A percentile compares a stretch with the other conserved stretches of the same genome.
Evolutionary conservation across 2,888 invertebrate genomes (phyloP).

Genomic region (Leucoptera coffeella): DNA sequence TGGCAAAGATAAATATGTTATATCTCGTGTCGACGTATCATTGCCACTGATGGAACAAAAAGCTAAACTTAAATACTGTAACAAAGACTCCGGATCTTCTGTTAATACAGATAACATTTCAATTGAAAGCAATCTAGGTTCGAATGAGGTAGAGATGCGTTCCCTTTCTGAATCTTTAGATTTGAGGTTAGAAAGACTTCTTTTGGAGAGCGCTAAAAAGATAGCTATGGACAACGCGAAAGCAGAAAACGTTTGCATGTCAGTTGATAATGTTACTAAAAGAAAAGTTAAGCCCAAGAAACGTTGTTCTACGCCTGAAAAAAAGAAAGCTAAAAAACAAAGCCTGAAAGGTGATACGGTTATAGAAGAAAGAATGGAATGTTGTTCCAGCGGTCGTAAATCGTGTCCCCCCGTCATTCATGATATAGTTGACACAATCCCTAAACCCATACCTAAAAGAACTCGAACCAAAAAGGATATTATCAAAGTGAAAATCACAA

Average conservation of each 20-base stretch:
- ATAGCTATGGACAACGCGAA: slow-evolving; percentile 6
- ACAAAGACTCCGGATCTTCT: slow-evolving; percentile 1
- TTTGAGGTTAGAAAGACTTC: slow-evolving; percentile 18
- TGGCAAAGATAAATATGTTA: slow-evolving; percentile 15
- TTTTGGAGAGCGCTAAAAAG: slow-evolving; percentile 33
- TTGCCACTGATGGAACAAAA: slow-evolving; percentile 28
- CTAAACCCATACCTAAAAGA: slow-evolving; percentile 11
- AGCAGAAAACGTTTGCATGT: slow-evolving; percentile 9
- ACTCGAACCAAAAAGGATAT: slow-evolving; percentile 30
- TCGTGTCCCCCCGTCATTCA: slow-evolving; percentile 22
- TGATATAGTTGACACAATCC: slow-evolving; percentile 7
- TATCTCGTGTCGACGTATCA: slow-evolving; percentile 18
- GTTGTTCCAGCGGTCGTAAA: slow-evolving; percentile 15
- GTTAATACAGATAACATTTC: slow-evolving; percentile 10
- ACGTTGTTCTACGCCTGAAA: slow-evolving; percentile 24
- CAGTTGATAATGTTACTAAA: slow-evolving; percentile 9
- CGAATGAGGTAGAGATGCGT: slow-evolving; percentile 14
- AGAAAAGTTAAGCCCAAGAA: slow-evolving; percentile 12
- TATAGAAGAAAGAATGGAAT: slow-evolving; percentile 24
- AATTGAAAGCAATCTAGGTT: slow-evolving; percentile 14
- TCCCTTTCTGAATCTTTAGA: slow-evolving; percentile 23
- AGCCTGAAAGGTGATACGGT: slow-evolving; percentile 10
- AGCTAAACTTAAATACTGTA: slow-evolving; percentile 13
- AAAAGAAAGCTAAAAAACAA: slow-evolving; percentile 13
- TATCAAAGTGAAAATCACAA: slow-evolving; percentile 35